Conservation (phyloP, 2,797 vertebrate genomes). For the Triplophysa yarkandensis region DNA sequence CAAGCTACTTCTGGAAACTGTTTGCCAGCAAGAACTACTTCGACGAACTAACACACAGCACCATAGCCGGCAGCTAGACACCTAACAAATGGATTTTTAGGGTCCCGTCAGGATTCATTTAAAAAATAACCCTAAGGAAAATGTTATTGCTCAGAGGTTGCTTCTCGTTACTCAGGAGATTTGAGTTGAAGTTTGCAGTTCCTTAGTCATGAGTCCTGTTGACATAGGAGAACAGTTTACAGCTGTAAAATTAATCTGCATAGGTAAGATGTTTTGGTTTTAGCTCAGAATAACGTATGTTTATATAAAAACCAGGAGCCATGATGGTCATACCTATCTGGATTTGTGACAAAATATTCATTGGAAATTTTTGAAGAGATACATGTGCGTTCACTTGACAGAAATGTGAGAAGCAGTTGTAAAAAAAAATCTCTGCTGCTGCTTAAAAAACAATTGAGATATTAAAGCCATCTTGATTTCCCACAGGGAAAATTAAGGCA, state of each 20-base stretch:
- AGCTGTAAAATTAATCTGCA: not conserved
- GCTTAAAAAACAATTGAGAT: not conserved
- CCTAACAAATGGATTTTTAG: constrained; percentile 18
- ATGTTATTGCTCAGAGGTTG: constrained; percentile 6
- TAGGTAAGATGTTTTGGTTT: not conserved
- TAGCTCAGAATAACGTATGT: not conserved
- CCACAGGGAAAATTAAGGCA: not conserved
- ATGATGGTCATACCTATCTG: not conserved
- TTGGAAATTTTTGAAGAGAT: not conserved
- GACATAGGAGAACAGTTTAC: not conserved
- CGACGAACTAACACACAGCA: constrained; percentile 14
- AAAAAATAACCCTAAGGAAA: constrained; percentile 10
- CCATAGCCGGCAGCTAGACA: constrained; percentile 20
- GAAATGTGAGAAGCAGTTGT: not conserved
- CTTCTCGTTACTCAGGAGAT: not conserved
- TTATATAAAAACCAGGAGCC: not conserved
- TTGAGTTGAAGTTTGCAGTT: not conserved
- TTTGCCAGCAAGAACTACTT: constrained; percentile 38
- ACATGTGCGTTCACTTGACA: not conserved
- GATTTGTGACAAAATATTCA: not conserved
- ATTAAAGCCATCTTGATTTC: not conserved
- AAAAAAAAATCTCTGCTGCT: not conserved
- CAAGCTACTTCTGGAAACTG: constrained; percentile 49
- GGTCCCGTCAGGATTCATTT: constrained; percentile 6
- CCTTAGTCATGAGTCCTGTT: not conserved